These are phyloP conservation scores for Halocaridina rubra DNA, from an alignment of 2,888 invertebrate genomes.

Conservation along the genomic window DNA sequence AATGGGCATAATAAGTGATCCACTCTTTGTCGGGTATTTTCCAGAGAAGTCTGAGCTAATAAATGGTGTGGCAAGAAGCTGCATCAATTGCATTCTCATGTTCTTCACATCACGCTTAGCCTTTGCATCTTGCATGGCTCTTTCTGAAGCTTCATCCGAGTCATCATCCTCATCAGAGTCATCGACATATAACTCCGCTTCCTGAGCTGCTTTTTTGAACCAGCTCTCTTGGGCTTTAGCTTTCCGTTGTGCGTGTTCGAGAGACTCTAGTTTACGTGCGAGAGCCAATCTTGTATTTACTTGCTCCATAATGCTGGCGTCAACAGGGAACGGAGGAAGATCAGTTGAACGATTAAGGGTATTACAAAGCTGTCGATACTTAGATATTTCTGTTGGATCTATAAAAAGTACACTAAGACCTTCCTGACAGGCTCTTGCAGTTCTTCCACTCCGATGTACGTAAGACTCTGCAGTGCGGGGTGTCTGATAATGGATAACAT, in stretches of 20 bases:
- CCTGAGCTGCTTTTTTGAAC: conserved; percentile 42
- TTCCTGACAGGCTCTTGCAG: conserved; percentile 88
- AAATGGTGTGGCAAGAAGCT: conserved; percentile 26
- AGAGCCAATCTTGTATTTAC: conserved; percentile 26
- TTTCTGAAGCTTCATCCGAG: conserved; percentile 16
- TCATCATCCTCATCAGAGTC: conserved; percentile 29
- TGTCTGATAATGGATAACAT: conserved; percentile 97
- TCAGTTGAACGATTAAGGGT: conserved; percentile 55
- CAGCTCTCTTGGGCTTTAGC: conserved; percentile 22
- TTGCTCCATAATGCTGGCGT: conserved; percentile 30
- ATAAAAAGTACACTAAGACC: conserved; percentile 93
- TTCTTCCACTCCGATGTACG: conserved; percentile 95
- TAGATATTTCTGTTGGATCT: conserved; percentile 85
- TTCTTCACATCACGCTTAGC: conserved; percentile 24
- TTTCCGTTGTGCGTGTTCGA: conserved; percentile 25
- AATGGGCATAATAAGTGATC: conserved; percentile 14
- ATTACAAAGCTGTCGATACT: conserved; percentile 77
- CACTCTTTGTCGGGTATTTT: conserved; percentile 46
- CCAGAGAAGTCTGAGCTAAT: conserved; percentile 32
- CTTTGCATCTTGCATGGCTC: conserved; percentile 17
- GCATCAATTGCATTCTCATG: not conserved
- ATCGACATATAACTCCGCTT: conserved; percentile 33
- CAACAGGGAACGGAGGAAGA: conserved; percentile 54
- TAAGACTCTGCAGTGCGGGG: conserved; percentile 75
- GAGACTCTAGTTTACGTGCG: conserved; percentile 24